Evolutionary conservation across 1,140 invertebrate species (phyloP).

Genomic region (Myzus persicae): DNA sequence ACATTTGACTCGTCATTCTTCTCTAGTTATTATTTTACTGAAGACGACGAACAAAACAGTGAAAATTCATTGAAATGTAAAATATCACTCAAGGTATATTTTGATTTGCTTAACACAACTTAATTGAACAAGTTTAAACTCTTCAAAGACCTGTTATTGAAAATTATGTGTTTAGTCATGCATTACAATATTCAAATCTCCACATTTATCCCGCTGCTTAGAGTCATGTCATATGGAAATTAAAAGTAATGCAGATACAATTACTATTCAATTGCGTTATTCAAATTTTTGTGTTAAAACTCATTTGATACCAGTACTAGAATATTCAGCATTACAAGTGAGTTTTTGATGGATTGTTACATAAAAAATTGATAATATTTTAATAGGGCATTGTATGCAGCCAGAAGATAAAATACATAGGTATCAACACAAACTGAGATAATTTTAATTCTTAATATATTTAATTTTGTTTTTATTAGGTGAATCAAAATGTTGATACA

Average conservation of each 20-base stretch:
- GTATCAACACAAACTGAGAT: neutral
- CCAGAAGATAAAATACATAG: too few relatives aligned
- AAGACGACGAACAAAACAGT: conserved; percentile 51
- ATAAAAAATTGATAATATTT: neutral
- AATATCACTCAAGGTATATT: conserved; percentile 51
- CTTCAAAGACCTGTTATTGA: neutral
- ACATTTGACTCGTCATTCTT: conserved; percentile 50
- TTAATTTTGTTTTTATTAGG: neutral
- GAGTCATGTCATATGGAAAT: conserved; percentile 54
- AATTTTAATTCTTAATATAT: neutral
- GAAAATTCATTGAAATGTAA: conserved; percentile 53
- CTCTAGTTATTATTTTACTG: conserved; percentile 52
- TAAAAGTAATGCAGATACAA: conserved; percentile 49
- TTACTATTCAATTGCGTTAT: conserved; percentile 47
- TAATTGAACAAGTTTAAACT: neutral
- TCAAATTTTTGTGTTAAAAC: conserved; percentile 56
- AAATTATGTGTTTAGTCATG: conserved; percentile 28
- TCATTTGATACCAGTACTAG: conserved; percentile 49
- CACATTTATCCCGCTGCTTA: conserved; percentile 41
- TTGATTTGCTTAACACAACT: too few relatives aligned
- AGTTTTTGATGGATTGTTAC: neutral
- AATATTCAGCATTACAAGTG: conserved; percentile 51
- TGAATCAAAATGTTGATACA: conserved; percentile 51
- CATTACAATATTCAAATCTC: conserved; percentile 55
- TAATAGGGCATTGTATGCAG: neutral